Base-by-base conservation (phyloP, 37 sponge, comb jelly and placozoan species). In the Ephydatia muelleri region DNA sequence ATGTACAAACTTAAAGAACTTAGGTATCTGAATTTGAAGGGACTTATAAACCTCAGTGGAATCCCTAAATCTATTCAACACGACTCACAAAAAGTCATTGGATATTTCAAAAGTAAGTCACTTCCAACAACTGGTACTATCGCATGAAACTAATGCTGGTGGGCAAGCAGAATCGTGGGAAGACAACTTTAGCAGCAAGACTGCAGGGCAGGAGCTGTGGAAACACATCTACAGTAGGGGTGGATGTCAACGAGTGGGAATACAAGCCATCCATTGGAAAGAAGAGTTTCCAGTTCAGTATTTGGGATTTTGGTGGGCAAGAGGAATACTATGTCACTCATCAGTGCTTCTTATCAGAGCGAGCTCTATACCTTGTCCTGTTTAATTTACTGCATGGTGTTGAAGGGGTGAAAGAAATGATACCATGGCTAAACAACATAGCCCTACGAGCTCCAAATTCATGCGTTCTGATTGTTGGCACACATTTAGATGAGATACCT, bases 281-380 rank as follows among this genome's bases (percentile, higher is more conserved):
- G 28, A 32, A 78, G 76, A 70, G 32, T 12, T 77, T 87, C 48
- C 80, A 81, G 12, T 91, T 91, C 67, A 82, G 85, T 39, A 87
- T 86, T 29, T 91, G 92, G 92, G 92, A 91, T 78, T 87, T 91
- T 73, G 92, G 92, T 22, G 92, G 92, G 0, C 85, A 84, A 81
- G 78, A 87, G 81, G 87, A 86, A 77, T 91, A 91, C 71, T 91
- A 91, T 77, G 92, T 87, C 6, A 87, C 87, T 21, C 87, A 91
- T 39, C 92, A 91, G 81, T 91, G 92, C 57, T 87, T 91, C 83
- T 40, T 91, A 43, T 79, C 92, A 25, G 68, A 82, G n/a, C 88
- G 88, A 36, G 80, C 92, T 11, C 81, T 91, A 64, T 91, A 87
- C 35, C 78, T 91, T 35, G 73, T 91, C 14, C 70, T 91, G 5